Evolutionary conservation across 2,888 invertebrate genomes (phyloP), one percentile per base, ranked within the genome.

Genomic region (Tipula helvola): DNA sequence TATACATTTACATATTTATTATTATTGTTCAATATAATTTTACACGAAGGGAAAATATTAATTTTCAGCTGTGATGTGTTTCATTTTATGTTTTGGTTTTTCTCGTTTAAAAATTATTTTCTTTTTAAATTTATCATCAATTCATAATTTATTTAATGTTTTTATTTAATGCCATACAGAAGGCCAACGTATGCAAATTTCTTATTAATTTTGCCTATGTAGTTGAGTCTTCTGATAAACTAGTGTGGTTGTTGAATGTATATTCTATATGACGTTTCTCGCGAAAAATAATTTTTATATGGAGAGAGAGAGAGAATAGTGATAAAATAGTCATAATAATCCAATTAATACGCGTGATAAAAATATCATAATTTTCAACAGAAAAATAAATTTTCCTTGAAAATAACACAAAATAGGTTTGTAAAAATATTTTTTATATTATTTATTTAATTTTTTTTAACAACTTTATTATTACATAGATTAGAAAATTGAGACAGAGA

Each of bases 131-230:
- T 84, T 39, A 39, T 84, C 41, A 39, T 84, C n/a, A 84, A 39
- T 16, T 84, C 39, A 39, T 84, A 39, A 39, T 84, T 84, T 84
- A 84, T 84, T 84, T 84, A 36, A 84, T 8, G n/a, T 39, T 39
- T 84, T 84, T 84, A 84, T 39, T 39, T 84, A 39, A 16, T 39
- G 41, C 41, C 41, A 39, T 39, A 39, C 39, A 85, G 85, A 85
- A 85, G 85, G 85, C 85, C 85, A 85, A 85, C 42, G 41, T 85
- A 85, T 85, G 85, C 85, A 85, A 85, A 84, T 71, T 71, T 71
- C 10, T 71, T 71, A 71, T 71, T 84, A 84, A 84, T 39, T 41
- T 85, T 42, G 85, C 44, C 16, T 85, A 85, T 85, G 85, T 42
- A 39, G 84, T 84, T 84, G 39, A 13, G 85, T 85, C 85, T 85